phyloP scores from a whole-genome alignment of 2,797 vertebrate species.

The Trematomus bernacchii region DNA sequence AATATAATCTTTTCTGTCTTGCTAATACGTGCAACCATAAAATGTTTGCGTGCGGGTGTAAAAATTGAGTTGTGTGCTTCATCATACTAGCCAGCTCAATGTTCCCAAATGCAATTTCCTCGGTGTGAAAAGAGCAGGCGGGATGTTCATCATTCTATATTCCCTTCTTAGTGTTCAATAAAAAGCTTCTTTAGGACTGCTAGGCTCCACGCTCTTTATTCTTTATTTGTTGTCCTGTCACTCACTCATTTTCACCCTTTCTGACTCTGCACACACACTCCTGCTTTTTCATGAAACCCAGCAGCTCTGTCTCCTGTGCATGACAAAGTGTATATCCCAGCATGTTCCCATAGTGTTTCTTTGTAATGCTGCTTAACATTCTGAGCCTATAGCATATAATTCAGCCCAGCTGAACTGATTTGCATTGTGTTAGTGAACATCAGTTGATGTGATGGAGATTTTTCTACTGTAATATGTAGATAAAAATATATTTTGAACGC shows the following conservation, averaged over 20 bases:
- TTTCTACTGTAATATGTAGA: slow-evolving; percentile 26
- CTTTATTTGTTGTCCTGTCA: slow-evolving; percentile 16
- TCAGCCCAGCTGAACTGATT: slow-evolving; percentile 38
- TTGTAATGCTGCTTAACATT: slow-evolving; percentile 58
- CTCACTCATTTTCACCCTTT: slow-evolving; percentile 44
- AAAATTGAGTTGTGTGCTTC: slow-evolving; percentile 63
- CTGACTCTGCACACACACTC: slow-evolving; percentile 19
- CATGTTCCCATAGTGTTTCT: slow-evolving; percentile 47
- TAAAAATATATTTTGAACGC: slow-evolving; percentile 31
- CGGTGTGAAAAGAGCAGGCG: slow-evolving; percentile 68
- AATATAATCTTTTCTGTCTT: slow-evolving; percentile 63
- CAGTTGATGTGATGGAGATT: slow-evolving; percentile 21
- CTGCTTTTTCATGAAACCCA: slow-evolving; percentile 28
- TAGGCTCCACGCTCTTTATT: slow-evolving; percentile 36
- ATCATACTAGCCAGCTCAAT: slow-evolving; percentile 75
- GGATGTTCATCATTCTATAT: slow-evolving; percentile 74
- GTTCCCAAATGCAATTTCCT: slow-evolving; percentile 82
- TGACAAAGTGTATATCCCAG: slow-evolving; percentile 57
- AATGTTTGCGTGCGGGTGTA: slow-evolving; percentile 16
- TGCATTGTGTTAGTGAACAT: slow-evolving; percentile 43
- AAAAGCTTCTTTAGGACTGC: slow-evolving; percentile 66
- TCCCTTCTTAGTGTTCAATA: slow-evolving; percentile 69
- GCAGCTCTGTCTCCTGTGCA: slow-evolving; percentile 37
- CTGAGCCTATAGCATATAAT: slow-evolving; percentile 42
- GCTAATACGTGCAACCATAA: slow-evolving; percentile 46